A percentile compares a stretch with the other conserved stretches of the same genome.
These are phyloP conservation scores for Gracilinanus agilis DNA, from an alignment of 2,113 vertebrate species.

Conservation along the genomic window DNA sequence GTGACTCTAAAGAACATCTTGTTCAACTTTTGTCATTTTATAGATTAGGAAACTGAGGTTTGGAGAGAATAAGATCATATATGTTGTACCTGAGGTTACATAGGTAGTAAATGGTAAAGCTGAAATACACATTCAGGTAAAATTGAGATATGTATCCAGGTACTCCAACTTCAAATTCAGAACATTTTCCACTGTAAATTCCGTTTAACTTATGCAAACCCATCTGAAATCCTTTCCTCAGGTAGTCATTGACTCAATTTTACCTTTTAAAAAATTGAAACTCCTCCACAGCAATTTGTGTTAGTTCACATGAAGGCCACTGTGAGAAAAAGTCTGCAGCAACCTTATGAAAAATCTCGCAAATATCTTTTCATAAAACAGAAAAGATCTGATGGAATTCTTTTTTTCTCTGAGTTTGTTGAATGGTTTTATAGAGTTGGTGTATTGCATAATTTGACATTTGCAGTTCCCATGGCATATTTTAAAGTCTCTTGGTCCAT, in stretches of 20 bases:
- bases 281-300: not conserved
- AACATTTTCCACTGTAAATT: not conserved
- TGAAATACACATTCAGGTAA: too few relatives aligned
- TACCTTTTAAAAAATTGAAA: not conserved
- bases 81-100: not conserved
- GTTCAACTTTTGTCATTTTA: not conserved
- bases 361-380: slow-evolving; percentile 1
- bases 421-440: not conserved
- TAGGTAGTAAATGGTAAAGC: not conserved
- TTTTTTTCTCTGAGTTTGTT: slow-evolving; percentile 28
- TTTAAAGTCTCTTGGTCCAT: slow-evolving; percentile 22
- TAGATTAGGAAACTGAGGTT: not conserved
- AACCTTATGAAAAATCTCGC: not conserved
- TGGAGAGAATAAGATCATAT: not conserved
- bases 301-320: slow-evolving; percentile 2
- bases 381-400: not conserved
- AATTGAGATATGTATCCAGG: not conserved
- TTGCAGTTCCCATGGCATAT: slow-evolving; percentile 10
- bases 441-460: slow-evolving; percentile 3
- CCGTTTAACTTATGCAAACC: not conserved
- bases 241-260: not conserved
- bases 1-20: not conserved
- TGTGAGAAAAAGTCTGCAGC: not conserved
- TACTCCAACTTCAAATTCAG: not conserved
- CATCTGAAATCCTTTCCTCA: not conserved